phyloP scores from a whole-genome alignment of 30 jellyfish, hydroid and myxozoan genomes.

The Clytia hemisphaerica region DNA sequence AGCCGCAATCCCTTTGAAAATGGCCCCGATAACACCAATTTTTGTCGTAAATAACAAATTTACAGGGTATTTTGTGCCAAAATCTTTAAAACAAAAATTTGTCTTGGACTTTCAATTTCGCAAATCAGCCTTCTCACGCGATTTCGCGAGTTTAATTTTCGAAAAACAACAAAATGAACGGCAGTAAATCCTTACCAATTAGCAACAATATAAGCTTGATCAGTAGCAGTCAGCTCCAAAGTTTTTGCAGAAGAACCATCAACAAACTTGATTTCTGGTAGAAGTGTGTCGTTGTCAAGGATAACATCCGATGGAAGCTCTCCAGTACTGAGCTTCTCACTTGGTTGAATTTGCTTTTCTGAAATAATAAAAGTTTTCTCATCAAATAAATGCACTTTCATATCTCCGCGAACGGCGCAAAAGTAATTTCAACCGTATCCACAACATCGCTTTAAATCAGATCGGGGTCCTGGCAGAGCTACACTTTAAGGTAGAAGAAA shows the following conservation, averaged over 20 bases:
- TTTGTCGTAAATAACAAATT: neutral
- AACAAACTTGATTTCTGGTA: slow-evolving; percentile 42
- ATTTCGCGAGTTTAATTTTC: no score
- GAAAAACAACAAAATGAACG: neutral
- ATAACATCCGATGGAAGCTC: slow-evolving; percentile 52
- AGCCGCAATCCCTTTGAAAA: no score
- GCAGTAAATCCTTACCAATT: slow-evolving; percentile 39
- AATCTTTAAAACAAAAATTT: neutral
- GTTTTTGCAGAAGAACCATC: slow-evolving; percentile 12
- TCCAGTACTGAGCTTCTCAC: no score
- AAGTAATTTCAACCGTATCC: no score
- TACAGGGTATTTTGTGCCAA: neutral
- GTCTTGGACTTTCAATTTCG: no score
- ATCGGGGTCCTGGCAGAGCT: no score
- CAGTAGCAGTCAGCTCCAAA: slow-evolving; percentile 34
- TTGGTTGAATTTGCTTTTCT: no score
- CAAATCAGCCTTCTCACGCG: no score
- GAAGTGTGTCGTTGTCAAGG: slow-evolving; percentile 62
- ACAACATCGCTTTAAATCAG: no score
- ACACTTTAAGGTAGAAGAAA: no score
- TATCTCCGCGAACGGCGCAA: no score
- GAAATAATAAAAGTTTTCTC: neutral
- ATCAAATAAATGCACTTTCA: neutral
- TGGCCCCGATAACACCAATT: neutral
- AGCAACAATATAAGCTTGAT: slow-evolving; percentile 60